A percentile compares a stretch with the other conserved stretches of the same genome.
Evolutionary conservation across 37 sponge, comb jelly and placozoan genomes (phyloP).

Genomic region (Axinella damicornis): DNA sequence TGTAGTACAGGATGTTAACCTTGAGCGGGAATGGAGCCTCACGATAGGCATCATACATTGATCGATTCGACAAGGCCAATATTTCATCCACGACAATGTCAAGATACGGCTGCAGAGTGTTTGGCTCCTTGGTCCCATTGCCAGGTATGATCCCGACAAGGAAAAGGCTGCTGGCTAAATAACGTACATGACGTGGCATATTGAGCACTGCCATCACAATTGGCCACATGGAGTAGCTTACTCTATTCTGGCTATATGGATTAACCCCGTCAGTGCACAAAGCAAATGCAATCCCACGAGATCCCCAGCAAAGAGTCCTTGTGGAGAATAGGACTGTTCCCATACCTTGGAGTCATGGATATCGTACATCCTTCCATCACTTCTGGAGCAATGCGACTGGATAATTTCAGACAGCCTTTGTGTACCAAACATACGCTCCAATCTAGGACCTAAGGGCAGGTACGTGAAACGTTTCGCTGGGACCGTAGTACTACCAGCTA

Average conservation of each 20-base stretch:
- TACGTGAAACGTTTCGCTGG: conserved; percentile 14
- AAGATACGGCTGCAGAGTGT: conserved; percentile 8
- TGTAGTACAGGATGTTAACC: background rate
- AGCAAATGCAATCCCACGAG: conserved; percentile 12
- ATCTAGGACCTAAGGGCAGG: background rate
- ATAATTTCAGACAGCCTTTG: background rate
- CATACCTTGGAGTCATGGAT: conserved; percentile 15
- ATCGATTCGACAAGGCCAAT: background rate
- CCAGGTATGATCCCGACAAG: conserved; percentile 43
- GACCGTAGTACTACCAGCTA: background rate
- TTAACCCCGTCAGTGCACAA: conserved; percentile 50
- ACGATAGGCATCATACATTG: conserved; percentile 24
- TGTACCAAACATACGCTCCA: background rate
- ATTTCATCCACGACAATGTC: conserved; percentile 38
- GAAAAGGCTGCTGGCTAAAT: conserved; percentile 1
- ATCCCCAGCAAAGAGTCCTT: conserved; percentile 17
- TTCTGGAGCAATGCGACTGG: background rate
- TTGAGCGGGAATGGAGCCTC: conserved; percentile 23
- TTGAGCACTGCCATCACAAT: conserved; percentile 28
- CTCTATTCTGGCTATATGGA: conserved; percentile 15
- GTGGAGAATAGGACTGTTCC: background rate
- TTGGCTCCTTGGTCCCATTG: conserved; percentile 6
- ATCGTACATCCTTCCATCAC: background rate
- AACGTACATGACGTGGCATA: conserved; percentile 1
- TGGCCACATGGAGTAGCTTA: conserved; percentile 34